Percentiles rank a stretch among this genome's conserved stretches.
phyloP scores from a whole-genome alignment of 2,888 invertebrate species.

The Brenthis hecate region DNA sequence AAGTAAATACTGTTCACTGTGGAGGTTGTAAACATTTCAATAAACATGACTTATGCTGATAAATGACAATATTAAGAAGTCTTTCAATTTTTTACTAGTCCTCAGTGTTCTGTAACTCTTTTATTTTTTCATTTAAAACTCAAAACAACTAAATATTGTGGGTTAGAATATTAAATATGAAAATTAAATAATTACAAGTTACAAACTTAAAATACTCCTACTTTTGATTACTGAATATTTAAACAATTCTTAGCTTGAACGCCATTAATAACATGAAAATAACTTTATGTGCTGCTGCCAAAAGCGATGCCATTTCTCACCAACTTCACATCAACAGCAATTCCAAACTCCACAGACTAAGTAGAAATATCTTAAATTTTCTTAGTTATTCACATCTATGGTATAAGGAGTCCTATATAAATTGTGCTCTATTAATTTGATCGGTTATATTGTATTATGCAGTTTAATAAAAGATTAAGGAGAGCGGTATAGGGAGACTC shows the following conservation, averaged over 20 bases:
- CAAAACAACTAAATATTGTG: background rate
- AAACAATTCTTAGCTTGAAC: constrained; percentile 4
- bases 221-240: constrained; percentile 1
- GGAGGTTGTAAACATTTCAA: constrained; percentile 60
- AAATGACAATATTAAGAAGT: background rate
- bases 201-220: background rate
- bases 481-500: too few relatives aligned
- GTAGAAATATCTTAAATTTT: too few relatives aligned
- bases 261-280: background rate
- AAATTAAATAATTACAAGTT: background rate
- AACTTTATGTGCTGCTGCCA: constrained; percentile 10
- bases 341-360: constrained; percentile 6
- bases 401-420: too few relatives aligned
- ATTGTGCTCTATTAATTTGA: too few relatives aligned
- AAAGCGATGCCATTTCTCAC: constrained; percentile 12
- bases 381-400: too few relatives aligned
- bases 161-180: background rate
- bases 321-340: background rate
- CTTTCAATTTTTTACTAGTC: background rate
- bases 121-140: background rate
- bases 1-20: constrained; percentile 50
- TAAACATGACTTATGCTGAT: constrained; percentile 61
- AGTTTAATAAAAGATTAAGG: too few relatives aligned
- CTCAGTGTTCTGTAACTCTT: background rate
- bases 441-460: too few relatives aligned